A percentile compares a stretch with the other conserved stretches of the same genome.
Evolutionary conservation across 2,113 vertebrate species (phyloP).

Genomic region (Hippocampus comes): DNA sequence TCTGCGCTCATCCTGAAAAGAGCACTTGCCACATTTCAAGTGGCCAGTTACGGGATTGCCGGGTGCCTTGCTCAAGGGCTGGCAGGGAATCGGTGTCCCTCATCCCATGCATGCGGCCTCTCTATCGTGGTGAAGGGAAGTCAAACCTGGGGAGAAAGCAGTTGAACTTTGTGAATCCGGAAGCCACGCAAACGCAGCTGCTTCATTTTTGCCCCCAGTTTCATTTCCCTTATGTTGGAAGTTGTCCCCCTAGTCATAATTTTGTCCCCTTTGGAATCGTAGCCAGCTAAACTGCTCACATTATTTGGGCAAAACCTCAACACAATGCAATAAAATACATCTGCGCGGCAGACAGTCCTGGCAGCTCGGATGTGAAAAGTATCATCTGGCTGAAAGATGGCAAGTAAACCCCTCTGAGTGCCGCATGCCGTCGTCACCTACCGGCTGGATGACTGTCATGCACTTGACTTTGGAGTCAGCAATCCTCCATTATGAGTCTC

Average conservation of each 20-base stretch:
- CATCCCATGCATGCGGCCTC: neutral
- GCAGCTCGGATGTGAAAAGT: slow-evolving; percentile 1
- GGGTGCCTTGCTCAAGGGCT: neutral
- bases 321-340: slow-evolving; percentile 35
- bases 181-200: slow-evolving; percentile 1
- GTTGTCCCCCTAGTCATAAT: slow-evolving; percentile 19
- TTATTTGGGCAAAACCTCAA: slow-evolving; percentile 28
- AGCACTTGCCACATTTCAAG: too few relatives aligned
- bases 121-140: neutral
- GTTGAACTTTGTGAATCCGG: neutral
- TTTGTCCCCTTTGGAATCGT: slow-evolving; percentile 20
- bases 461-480: too few relatives aligned
- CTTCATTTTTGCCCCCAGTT: slow-evolving; percentile 5
- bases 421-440: too few relatives aligned
- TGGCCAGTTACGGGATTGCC: neutral
- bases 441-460: too few relatives aligned
- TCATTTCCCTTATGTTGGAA: slow-evolving; percentile 26
- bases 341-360: slow-evolving; percentile 30
- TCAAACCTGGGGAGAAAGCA: neutral
- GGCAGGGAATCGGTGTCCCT: neutral
- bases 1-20: too few relatives aligned
- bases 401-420: neutral
- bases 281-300: slow-evolving; percentile 45
- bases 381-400: slow-evolving; percentile 64
- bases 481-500: too few relatives aligned